Percentiles rank a stretch among this genome's conserved stretches.
phyloP scores from a whole-genome alignment of 1,140 invertebrate species.

The Hermetia illucens region DNA sequence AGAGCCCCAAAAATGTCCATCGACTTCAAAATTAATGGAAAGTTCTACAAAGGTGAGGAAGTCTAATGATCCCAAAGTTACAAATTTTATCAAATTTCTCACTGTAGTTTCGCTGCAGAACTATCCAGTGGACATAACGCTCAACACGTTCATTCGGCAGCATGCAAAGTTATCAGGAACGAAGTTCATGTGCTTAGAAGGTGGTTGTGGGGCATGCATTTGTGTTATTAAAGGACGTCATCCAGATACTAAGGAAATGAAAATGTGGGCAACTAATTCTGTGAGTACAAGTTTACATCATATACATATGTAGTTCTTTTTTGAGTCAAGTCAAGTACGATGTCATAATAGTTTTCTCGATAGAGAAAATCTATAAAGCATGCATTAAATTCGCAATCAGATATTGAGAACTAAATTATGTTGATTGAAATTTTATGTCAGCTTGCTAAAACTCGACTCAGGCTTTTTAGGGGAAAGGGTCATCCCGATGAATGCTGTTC shows the following conservation, averaged over 20 bases:
- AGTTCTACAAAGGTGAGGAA: neutral
- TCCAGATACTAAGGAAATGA: slow-evolving; percentile 26
- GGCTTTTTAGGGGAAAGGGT: too few species aligned
- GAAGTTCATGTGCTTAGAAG: slow-evolving; percentile 47
- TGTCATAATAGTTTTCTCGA: too few species aligned
- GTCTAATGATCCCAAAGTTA: neutral
- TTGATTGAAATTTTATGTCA: too few species aligned
- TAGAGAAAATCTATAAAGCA: too few species aligned
- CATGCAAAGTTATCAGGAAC: slow-evolving; percentile 40
- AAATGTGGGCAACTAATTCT: slow-evolving; percentile 49
- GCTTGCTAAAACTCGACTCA: too few species aligned
- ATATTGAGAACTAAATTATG: too few species aligned
- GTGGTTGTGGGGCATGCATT: slow-evolving; percentile 51
- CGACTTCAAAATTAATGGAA: neutral
- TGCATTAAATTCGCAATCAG: too few species aligned
- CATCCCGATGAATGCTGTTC: too few species aligned
- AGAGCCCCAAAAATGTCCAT: neutral
- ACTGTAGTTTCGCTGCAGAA: neutral
- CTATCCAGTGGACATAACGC: slow-evolving; percentile 20
- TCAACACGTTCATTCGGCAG: slow-evolving; percentile 38
- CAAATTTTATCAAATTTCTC: too few species aligned
- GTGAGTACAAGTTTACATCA: too few species aligned
- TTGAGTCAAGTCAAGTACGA: too few species aligned
- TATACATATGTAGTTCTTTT: too few species aligned
- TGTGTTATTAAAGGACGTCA: slow-evolving; percentile 37